phyloP scores from a whole-genome alignment of 2,888 invertebrate species.

The Euproctis similis region DNA sequence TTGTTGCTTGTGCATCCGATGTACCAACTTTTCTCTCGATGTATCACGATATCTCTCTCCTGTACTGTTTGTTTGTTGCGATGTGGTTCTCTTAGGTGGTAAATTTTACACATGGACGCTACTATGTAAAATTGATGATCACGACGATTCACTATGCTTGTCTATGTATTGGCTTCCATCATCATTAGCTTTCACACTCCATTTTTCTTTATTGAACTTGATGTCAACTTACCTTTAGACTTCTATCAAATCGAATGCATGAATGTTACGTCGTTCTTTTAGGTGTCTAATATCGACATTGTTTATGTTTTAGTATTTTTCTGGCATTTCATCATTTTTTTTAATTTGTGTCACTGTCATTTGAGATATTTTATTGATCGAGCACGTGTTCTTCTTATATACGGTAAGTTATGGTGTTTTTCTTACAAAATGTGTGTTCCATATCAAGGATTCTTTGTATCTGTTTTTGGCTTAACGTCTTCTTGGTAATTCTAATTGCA shows the following conservation, averaged over 20 bases:
- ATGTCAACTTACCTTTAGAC: conserved; percentile 30
- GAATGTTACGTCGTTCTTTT: conserved; percentile 23
- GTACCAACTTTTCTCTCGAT: conserved; percentile 17
- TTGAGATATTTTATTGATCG: conserved; percentile 6
- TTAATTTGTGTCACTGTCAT: conserved; percentile 4
- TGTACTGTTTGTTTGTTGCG: conserved; percentile 29
- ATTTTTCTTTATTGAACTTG: conserved; percentile 53
- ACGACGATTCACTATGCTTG: conserved; percentile 47
- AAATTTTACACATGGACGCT: conserved; percentile 46
- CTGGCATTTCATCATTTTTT: too few relatives aligned
- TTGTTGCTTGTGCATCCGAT: conserved; percentile 35
- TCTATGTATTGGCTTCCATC: conserved; percentile 43
- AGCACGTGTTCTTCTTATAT: conserved; percentile 2
- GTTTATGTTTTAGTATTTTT: conserved; percentile 21
- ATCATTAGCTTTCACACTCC: conserved; percentile 53
- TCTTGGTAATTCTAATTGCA: too few relatives aligned
- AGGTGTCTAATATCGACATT: conserved; percentile 16
- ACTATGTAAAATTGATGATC: conserved; percentile 63
- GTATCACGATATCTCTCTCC: conserved; percentile 25
- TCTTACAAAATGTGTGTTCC: too few relatives aligned
- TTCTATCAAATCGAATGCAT: conserved; percentile 32
- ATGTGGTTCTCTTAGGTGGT: conserved; percentile 29
- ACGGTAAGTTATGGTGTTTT: too few relatives aligned
- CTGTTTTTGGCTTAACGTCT: too few relatives aligned
- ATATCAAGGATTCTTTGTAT: too few relatives aligned